Evolutionary conservation across 2,797 vertebrate genomes (phyloP).

Genomic region (Pseudochirops cupreus): DNA sequence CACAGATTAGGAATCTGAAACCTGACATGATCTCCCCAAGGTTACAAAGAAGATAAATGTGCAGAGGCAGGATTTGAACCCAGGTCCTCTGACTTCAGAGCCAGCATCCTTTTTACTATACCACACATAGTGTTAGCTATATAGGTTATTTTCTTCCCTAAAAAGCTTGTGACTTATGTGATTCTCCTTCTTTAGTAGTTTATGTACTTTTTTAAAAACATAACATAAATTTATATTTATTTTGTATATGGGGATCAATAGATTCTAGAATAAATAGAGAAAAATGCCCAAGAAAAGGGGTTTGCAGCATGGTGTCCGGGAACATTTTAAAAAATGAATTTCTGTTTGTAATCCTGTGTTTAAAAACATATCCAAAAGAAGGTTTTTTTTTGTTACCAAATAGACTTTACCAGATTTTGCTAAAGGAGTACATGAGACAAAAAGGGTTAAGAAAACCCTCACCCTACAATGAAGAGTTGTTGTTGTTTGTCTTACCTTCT

Average conservation of each 20-base stretch:
- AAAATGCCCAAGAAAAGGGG: background rate
- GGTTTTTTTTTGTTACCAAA: background rate
- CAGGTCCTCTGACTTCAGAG: background rate
- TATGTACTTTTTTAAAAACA: background rate
- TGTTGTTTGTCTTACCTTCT: too few species aligned
- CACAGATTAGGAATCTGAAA: background rate
- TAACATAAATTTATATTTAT: background rate
- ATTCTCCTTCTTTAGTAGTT: background rate
- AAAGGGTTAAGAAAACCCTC: background rate
- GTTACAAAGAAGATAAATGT: background rate
- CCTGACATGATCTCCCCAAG: background rate
- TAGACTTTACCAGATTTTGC: background rate
- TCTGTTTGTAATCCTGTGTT: background rate
- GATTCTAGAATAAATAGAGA: background rate
- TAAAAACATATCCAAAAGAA: background rate
- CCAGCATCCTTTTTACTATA: background rate
- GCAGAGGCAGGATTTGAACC: background rate
- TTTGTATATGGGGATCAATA: background rate
- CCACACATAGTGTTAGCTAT: background rate
- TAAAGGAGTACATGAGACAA: background rate
- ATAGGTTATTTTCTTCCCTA: background rate
- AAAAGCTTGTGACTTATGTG: background rate
- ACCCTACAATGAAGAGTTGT: background rate
- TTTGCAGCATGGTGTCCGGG: background rate
- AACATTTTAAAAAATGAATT: background rate